Evolutionary conservation across 2,797 vertebrate genomes (phyloP).

Genomic region (Tenualosa ilisha): DNA sequence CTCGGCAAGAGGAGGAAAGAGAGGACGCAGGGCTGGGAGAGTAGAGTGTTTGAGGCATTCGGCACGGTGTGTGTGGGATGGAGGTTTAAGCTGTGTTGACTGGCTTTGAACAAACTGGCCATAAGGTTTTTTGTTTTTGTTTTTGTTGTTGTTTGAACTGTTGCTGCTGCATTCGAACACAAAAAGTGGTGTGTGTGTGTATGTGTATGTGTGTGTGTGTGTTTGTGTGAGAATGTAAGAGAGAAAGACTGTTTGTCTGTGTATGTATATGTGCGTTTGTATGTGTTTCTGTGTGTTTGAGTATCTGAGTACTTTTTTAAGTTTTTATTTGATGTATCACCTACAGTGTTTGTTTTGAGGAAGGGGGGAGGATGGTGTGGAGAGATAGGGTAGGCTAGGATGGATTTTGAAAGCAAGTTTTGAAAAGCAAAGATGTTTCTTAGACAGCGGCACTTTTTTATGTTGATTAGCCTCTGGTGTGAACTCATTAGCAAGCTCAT

Average conservation of each 20-base stretch:
- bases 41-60: not conserved
- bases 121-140: not conserved
- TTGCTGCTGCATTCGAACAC: not conserved
- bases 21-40: not conserved
- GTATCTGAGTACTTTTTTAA: not conserved
- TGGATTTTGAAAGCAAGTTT: not conserved
- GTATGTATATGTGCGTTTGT: slow-evolving; percentile 54
- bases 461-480: slow-evolving; percentile 14
- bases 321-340: not conserved
- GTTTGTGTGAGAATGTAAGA: not conserved
- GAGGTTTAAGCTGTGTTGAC: not conserved
- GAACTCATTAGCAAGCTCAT: slow-evolving; percentile 11
- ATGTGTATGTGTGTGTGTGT: slow-evolving; percentile 49
- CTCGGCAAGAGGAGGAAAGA: not conserved
- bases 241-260: slow-evolving; percentile 45
- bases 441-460: not conserved
- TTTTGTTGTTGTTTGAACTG: not conserved
- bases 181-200: slow-evolving; percentile 12
- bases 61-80: not conserved
- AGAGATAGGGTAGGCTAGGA: too few relatives aligned
- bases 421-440: not conserved
- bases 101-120: not conserved
- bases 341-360: too few relatives aligned
- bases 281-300: slow-evolving; percentile 37
- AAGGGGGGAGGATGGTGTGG: too few relatives aligned